Evolutionary conservation across 2,113 vertebrate species (phyloP).

Genomic region (Aegypius monachus): DNA sequence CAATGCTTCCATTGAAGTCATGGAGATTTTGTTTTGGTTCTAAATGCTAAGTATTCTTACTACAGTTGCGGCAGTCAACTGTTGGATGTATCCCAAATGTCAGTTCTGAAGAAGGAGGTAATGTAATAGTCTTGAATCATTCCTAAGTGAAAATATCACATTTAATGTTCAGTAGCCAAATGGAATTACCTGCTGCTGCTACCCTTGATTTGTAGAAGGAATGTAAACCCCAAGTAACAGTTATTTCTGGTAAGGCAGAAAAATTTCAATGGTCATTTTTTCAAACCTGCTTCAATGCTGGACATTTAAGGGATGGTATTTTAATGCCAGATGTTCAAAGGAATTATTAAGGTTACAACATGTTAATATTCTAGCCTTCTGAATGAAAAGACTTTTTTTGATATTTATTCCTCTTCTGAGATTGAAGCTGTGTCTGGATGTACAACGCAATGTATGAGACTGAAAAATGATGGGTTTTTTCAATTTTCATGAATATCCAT

Average conservation of each 20-base stretch:
- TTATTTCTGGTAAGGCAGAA: neutral
- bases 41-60: neutral
- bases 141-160: neutral
- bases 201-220: neutral
- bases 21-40: neutral
- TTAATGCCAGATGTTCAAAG: neutral
- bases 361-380: neutral
- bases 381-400: neutral
- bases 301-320: neutral
- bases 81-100: neutral
- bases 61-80: neutral
- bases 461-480: neutral
- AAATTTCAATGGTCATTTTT: neutral
- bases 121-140: neutral
- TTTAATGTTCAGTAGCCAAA: neutral
- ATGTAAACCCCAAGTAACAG: neutral
- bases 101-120: neutral
- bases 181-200: neutral
- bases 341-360: neutral
- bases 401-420: neutral
- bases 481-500: fast-evolving
- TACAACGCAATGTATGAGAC: neutral
- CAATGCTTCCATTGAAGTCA: neutral
- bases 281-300: neutral
- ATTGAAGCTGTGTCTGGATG: neutral